A percentile compares a stretch with the other conserved stretches of the same genome.
These are phyloP conservation scores for Steromphala cineraria DNA, from an alignment of 2,888 invertebrate species.

Conservation along the genomic window DNA sequence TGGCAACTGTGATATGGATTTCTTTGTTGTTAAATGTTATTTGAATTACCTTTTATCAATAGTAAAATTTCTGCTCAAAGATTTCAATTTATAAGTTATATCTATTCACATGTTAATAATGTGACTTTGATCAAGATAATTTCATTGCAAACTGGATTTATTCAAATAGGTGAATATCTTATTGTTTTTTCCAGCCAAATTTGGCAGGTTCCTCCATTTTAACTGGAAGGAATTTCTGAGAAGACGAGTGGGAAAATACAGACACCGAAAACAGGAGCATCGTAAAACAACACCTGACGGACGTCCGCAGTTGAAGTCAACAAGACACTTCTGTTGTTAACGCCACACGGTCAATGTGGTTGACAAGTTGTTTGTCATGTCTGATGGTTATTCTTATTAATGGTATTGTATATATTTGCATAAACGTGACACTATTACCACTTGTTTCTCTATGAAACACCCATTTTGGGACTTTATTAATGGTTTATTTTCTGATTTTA, in stretches of 20 bases:
- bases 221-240: constrained; percentile 25
- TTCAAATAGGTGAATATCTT: neutral
- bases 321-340: neutral
- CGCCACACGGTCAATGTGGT: neutral
- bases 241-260: neutral
- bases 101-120: neutral
- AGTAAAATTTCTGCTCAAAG: neutral
- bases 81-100: neutral
- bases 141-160: neutral
- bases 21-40: no score
- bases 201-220: constrained; percentile 18
- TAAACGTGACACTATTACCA: neutral
- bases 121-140: neutral
- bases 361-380: neutral
- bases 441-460: constrained; percentile 5
- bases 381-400: neutral
- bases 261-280: no score
- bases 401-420: constrained; percentile 17
- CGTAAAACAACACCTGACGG: neutral
- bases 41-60: no score
- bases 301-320: neutral
- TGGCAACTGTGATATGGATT: no score
- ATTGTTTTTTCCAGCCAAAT: constrained; percentile 6
- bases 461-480: constrained; percentile 8
- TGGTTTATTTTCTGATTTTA: constrained; percentile 4